Percentiles rank a stretch among this genome's conserved stretches.
These are phyloP conservation scores for Aplodontia rufa DNA, from an alignment of 2,113 vertebrate species.

Conservation along the genomic window DNA sequence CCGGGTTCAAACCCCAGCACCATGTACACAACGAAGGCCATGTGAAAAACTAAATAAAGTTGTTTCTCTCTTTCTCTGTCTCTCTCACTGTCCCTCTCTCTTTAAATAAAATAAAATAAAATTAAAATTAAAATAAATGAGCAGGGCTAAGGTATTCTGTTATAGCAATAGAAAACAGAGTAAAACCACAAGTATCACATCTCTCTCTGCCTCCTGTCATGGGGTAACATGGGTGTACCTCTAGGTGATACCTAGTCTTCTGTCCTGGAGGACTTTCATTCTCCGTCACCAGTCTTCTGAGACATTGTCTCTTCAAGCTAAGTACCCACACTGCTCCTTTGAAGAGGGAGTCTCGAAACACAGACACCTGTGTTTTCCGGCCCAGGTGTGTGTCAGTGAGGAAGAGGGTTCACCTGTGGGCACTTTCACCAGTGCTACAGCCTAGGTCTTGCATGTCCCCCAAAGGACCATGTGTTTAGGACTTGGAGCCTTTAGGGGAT, in stretches of 20 bases:
- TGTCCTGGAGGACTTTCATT: neutral
- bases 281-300: neutral
- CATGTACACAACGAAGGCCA: no score
- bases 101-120: no score
- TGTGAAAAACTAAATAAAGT: no score
- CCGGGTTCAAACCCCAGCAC: no score
- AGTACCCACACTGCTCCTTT: neutral
- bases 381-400: no score
- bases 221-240: no score
- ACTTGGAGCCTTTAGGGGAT: neutral
- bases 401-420: neutral
- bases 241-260: neutral
- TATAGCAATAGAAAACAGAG: neutral
- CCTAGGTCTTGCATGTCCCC: neutral
- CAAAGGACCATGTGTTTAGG: neutral
- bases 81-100: no score
- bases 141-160: neutral
- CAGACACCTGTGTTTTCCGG: neutral
- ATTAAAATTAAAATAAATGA: no score
- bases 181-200: neutral
- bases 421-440: neutral
- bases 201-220: no score
- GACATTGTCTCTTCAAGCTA: neutral
- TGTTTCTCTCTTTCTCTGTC: no score
- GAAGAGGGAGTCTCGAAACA: neutral